Percentiles rank a stretch among this genome's conserved stretches.
These are phyloP conservation scores for Diachrysia chrysitis DNA, from an alignment of 2,888 invertebrate genomes.

Conservation along the genomic window DNA sequence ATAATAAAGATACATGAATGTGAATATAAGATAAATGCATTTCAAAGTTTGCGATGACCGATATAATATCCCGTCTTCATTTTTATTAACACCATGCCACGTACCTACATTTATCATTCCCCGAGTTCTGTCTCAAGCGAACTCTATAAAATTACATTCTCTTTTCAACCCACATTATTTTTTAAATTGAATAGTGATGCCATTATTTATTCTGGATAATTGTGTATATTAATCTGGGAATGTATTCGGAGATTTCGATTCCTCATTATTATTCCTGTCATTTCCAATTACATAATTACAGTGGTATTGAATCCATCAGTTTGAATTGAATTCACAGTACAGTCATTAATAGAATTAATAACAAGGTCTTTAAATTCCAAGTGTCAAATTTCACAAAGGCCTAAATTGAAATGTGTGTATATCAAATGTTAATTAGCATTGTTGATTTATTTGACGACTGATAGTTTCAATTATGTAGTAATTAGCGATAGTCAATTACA, in stretches of 20 bases:
- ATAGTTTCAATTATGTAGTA: constrained; percentile 64
- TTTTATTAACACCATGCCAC: constrained; percentile 1
- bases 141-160: constrained; percentile 4
- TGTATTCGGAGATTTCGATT: neutral
- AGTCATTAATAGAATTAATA: constrained; percentile 12
- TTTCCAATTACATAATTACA: neutral
- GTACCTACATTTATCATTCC: constrained; percentile 4
- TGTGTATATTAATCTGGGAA: neutral
- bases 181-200: neutral
- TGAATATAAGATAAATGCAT: neutral
- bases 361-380: constrained; percentile 17
- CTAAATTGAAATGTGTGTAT: constrained; percentile 33
- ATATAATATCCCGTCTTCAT: constrained; percentile 1
- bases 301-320: constrained; percentile 12
- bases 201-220: neutral
- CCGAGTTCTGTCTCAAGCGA: neutral
- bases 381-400: constrained; percentile 34
- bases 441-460: constrained; percentile 69
- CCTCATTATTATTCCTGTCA: neutral
- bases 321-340: neutral
- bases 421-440: constrained; percentile 58
- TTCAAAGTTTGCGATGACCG: neutral
- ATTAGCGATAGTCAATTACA: constrained; percentile 62
- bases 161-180: constrained; percentile 1
- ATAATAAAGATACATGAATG: too few relatives aligned